Evolutionary conservation across 2,888 invertebrate species (phyloP), one percentile per base, ranked within the genome.

Genomic region (Formica aserva): DNA sequence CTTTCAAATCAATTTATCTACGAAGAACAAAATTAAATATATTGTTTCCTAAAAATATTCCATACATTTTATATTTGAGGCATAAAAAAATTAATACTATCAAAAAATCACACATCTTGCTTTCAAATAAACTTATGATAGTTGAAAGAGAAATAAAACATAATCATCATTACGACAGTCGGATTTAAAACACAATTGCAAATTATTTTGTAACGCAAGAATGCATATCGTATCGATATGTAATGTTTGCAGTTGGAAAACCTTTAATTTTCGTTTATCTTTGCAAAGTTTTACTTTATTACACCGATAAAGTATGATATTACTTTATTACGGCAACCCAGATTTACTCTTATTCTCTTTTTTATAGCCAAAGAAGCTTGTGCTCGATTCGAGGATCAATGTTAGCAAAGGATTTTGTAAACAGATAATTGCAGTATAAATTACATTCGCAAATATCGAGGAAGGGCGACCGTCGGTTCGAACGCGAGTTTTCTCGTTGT

Each of bases 231-330:
- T 41, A 41, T 26, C 26, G 26, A 45, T 26, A 18, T 35, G 5
- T 13, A 9, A n/a, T 69, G 18, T 69, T 22, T 3, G 22, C 45
- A 35, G 22, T 45, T 8, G 4, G 18, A 45, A 35, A 35, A 69
- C 22, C 6, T 45, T 45, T 69, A 78, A 69, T 6, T 32, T 69
- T 69, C 22, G 29, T 60, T 67, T 60, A 22, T 41, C n/a, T 57
- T 18, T 6, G 8, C 32, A 5, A 60, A 69, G 32, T 29, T 60
- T 69, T 11, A 69, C 32, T 66, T 77, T 55, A 77, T 77, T 76
- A 52, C 13, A 38, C 11, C 35, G 35, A 6, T 6, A 35, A 35
- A 35, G 6, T 6, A 35, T 35, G 35, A 41, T 29, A 69, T 69
- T 11, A 69, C 22, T 66, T 77, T 55, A 77, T 48, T 18, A 18